Evolutionary conservation across 2,113 vertebrate species (phyloP).

Genomic region (Maccullochella peelii): DNA sequence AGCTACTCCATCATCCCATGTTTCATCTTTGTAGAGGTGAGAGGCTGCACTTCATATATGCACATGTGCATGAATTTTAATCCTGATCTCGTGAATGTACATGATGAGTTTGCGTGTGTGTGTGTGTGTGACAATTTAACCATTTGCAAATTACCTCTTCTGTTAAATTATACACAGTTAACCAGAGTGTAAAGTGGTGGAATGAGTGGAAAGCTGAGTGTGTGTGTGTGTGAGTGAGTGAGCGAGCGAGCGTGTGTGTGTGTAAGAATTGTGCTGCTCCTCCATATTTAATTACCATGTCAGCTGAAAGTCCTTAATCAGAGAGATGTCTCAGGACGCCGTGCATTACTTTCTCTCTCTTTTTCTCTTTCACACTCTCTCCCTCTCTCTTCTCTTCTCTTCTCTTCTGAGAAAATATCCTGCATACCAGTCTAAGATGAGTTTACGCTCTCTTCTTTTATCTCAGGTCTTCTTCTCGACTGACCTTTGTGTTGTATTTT

Average conservation of each 20-base stretch:
- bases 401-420: background rate
- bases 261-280: slow-evolving; percentile 40
- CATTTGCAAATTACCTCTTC: slow-evolving; percentile 51
- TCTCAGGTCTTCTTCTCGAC: slow-evolving; percentile 14
- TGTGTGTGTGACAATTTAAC: slow-evolving; percentile 33
- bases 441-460: slow-evolving; percentile 19
- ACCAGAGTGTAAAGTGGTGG: slow-evolving; percentile 55
- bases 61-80: background rate
- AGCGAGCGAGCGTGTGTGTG: slow-evolving; percentile 35
- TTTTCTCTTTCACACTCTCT: background rate
- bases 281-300: slow-evolving; percentile 79
- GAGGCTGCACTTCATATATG: slow-evolving; percentile 43
- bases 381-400: background rate
- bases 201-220: slow-evolving; percentile 21
- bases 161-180: slow-evolving; percentile 53
- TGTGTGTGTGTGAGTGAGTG: slow-evolving; percentile 23
- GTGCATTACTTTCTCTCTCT: slow-evolving; percentile 33
- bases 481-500: slow-evolving; percentile 22
- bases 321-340: slow-evolving; percentile 66
- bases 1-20: slow-evolving; percentile 99
- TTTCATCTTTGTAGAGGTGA: slow-evolving; percentile 99
- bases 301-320: slow-evolving; percentile 79
- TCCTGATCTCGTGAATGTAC: background rate
- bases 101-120: background rate
- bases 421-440: slow-evolving; percentile 8